Evolutionary conservation across 2,113 vertebrate genomes (phyloP).

Genomic region (Anguilla japonica): DNA sequence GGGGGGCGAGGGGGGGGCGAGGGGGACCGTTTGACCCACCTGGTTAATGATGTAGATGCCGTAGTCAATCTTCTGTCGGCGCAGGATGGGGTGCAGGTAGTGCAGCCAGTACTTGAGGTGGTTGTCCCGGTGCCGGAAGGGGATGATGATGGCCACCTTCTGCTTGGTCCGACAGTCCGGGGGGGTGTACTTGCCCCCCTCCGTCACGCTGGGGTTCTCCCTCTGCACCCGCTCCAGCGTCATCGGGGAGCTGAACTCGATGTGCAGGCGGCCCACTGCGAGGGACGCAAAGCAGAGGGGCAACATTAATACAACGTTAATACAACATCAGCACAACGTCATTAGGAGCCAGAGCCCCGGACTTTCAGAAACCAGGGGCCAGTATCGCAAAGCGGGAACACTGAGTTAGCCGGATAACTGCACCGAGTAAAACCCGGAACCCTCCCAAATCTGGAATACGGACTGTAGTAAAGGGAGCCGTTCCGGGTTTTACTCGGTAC

Average conservation of each 20-base stretch:
- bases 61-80: constrained; percentile 92
- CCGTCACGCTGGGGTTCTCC: constrained; percentile 92
- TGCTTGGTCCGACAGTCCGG: constrained; percentile 85
- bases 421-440: too few species aligned
- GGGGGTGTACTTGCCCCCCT: constrained; percentile 88
- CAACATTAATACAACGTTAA: background rate
- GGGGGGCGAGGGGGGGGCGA: too few species aligned
- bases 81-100: constrained; percentile 94
- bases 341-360: too few species aligned
- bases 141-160: constrained; percentile 97
- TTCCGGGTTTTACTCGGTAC: too few species aligned
- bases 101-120: constrained; percentile 99
- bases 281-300: background rate
- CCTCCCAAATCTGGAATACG: too few species aligned
- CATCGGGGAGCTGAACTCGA: constrained; percentile 97
- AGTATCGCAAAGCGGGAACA: too few species aligned
- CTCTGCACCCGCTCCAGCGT: constrained; percentile 94
- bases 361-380: too few species aligned
- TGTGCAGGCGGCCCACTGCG: constrained; percentile 91
- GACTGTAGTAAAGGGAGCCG: too few species aligned
- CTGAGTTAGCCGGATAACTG: too few species aligned
- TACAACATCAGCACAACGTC: background rate
- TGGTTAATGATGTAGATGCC: constrained; percentile 97
- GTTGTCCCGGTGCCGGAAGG: constrained; percentile 93
- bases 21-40: constrained; percentile 64